These are phyloP conservation scores for Periphyllus acericola DNA, from an alignment of 2,888 invertebrate genomes.

Conservation along the genomic window DNA sequence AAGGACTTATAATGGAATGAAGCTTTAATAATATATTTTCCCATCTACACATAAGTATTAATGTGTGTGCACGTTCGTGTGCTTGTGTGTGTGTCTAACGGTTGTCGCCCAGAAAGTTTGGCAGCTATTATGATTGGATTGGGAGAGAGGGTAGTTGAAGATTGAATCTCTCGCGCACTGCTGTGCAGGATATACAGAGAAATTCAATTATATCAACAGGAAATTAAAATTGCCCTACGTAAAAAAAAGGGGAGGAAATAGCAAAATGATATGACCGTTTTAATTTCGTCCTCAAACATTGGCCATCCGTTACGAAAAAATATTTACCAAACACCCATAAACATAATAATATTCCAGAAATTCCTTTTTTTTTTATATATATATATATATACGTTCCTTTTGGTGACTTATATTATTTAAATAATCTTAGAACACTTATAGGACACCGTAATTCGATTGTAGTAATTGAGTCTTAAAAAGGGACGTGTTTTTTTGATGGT, in stretches of 20 bases:
- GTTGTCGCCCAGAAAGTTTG: slow-evolving; percentile 45
- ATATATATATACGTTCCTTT: not conserved
- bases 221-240: slow-evolving; percentile 59
- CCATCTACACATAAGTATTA: not conserved
- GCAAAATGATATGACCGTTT: slow-evolving; percentile 53
- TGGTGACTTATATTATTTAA: slow-evolving; percentile 34
- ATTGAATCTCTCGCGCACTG: slow-evolving; percentile 47
- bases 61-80: not conserved
- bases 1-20: not conserved
- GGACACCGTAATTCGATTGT: slow-evolving; percentile 12
- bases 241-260: slow-evolving; percentile 29
- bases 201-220: slow-evolving; percentile 62
- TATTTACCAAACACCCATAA: slow-evolving; percentile 31
- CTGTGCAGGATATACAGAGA: slow-evolving; percentile 47
- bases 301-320: slow-evolving; percentile 39
- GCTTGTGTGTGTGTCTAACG: not conserved
- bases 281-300: slow-evolving; percentile 38
- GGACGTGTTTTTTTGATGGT: not conserved
- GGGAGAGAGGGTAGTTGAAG: slow-evolving; percentile 29
- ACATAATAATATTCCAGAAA: slow-evolving; percentile 22
- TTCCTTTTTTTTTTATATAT: not conserved
- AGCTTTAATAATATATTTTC: slow-evolving; percentile 35
- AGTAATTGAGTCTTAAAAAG: slow-evolving; percentile 44
- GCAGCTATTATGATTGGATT: slow-evolving; percentile 51
- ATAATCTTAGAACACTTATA: slow-evolving; percentile 23